Conservation (phyloP, 2,113 vertebrate species). For the Zapornia atra region DNA sequence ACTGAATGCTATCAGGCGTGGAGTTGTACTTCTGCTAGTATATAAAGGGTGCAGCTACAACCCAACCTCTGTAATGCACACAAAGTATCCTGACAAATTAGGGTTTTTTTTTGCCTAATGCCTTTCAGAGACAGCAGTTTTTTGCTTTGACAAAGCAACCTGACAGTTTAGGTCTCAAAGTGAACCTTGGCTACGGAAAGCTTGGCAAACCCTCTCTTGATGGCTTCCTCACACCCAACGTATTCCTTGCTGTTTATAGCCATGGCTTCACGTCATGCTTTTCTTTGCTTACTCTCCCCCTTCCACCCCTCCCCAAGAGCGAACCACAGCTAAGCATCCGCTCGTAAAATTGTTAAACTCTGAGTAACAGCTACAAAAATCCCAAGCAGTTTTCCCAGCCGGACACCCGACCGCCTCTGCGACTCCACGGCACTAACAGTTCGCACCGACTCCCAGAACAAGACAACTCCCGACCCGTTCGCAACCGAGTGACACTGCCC, state of each 20-base stretch:
- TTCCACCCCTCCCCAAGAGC: accelerated
- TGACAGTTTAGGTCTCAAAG: neutral
- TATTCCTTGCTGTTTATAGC: neutral
- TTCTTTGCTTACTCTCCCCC: neutral
- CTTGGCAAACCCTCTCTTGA: neutral
- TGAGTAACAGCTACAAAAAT: neutral
- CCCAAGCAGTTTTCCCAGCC: neutral
- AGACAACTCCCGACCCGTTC: neutral
- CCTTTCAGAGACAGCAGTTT: neutral
- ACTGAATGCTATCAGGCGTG: accelerated
- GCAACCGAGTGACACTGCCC: neutral
- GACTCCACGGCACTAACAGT: accelerated
- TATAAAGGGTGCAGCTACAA: accelerated
- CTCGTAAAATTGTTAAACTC: neutral
- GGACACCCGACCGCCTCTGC: neutral
- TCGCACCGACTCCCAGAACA: neutral
- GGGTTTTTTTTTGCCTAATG: accelerated
- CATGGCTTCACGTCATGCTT: neutral
- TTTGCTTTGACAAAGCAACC: neutral
- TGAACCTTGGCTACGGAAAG: accelerated
- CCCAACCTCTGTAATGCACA: neutral
- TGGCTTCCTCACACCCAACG: neutral
- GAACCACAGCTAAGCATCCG: neutral
- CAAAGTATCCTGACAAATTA: neutral
- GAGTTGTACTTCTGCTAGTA: accelerated